Evolutionary conservation across 1,140 invertebrate genomes (phyloP).

Genomic region (Leptonema lineaticorne): DNA sequence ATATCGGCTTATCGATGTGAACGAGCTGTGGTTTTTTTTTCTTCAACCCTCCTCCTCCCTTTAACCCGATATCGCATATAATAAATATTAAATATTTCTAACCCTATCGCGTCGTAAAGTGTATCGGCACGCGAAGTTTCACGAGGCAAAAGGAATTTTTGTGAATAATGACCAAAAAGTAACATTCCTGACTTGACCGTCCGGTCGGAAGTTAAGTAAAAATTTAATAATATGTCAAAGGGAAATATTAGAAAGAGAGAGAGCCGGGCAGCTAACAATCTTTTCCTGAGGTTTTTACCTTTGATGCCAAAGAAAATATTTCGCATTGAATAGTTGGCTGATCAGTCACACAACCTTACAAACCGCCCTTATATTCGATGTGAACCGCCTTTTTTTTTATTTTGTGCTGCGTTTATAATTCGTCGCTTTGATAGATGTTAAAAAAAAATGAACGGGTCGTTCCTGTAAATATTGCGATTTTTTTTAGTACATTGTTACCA

Average conservation of each 20-base stretch:
- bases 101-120: slow-evolving; percentile 6
- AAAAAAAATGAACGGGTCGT: too few species aligned
- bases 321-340: slow-evolving; percentile 35
- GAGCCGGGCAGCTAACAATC: slow-evolving; percentile 36
- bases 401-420: too few species aligned
- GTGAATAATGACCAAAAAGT: slow-evolving; percentile 38
- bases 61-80: too few species aligned
- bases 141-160: slow-evolving; percentile 31
- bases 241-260: slow-evolving; percentile 41
- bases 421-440: too few species aligned
- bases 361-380: not conserved
- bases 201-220: slow-evolving; percentile 39
- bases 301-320: slow-evolving; percentile 39
- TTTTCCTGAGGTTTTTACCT: slow-evolving; percentile 39
- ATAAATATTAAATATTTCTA: slow-evolving; percentile 13
- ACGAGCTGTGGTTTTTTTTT: too few species aligned
- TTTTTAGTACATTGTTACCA: too few species aligned
- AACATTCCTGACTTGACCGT: slow-evolving; percentile 37
- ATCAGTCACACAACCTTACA: not conserved
- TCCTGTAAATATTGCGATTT: too few species aligned
- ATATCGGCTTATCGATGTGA: too few species aligned
- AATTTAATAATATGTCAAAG: slow-evolving; percentile 42
- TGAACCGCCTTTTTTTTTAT: too few species aligned
- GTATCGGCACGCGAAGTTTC: slow-evolving; percentile 15
- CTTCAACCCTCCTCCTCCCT: too few species aligned